Evolutionary conservation across 2,797 vertebrate genomes (phyloP), one percentile per base, ranked within the genome.

Genomic region (Caiman crocodilus): DNA sequence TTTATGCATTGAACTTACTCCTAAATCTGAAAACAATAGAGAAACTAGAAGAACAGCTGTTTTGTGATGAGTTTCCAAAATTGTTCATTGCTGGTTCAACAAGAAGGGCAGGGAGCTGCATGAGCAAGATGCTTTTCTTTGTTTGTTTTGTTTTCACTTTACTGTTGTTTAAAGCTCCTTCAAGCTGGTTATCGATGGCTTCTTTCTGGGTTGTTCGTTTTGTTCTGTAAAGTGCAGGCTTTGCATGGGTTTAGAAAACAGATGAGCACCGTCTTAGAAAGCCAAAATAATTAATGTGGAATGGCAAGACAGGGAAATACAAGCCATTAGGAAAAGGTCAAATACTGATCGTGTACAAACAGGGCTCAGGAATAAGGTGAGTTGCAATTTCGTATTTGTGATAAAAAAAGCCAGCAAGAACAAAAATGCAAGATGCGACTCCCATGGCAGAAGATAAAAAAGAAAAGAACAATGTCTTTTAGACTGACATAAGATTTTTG

Each of bases 251-350:
- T 82, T 55, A 59, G 60, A 64, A 42, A 57, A 4, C 18, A 81
- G 12, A 50, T 50, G 42, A 50, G 42, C 42, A 50, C 42, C 10
- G 42, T 50, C 42, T 50, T 50, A 11, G 10, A 50, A 50, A 50
- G 42, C 42, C 42, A 50, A 50, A 50, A 50, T 50, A 50, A 50
- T 25, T 76, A 14, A 60, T 74, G 74, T 14, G 56, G n/a, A 1
- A 20, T 23, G 4, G 2, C 2, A 3, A 63, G 2, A 69, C 1
- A 35, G 1, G 26, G 17, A n/a, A 55, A 76, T 26, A 11, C 15
- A 42, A 50, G 1, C 2, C 15, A 55, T n/a, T 76, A 30, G 32
- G 32, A 71, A 71, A 71, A 71, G 67, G 67, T 71, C 67, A 71
- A 25, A 30, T 35, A 71, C 21, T 67, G 30, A 67, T 30, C 35